Conservation (phyloP, 1,140 invertebrate species). For the Pseudomyrmex concolor region DNA sequence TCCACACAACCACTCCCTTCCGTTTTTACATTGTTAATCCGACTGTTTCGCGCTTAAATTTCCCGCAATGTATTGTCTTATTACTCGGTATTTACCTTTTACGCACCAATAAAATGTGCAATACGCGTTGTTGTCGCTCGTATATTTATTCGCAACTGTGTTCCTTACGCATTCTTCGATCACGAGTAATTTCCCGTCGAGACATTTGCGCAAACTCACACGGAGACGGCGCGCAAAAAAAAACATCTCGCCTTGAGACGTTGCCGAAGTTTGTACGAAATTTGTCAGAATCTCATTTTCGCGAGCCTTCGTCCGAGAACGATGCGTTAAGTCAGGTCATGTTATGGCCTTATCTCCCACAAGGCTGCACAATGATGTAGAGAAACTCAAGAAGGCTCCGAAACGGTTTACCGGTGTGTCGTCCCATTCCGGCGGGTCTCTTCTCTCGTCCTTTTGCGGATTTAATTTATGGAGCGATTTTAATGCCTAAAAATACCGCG, state of each 20-base stretch:
- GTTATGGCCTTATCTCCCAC: conserved; percentile 80
- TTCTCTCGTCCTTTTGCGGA: conserved; percentile 79
- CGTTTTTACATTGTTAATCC: too few relatives aligned
- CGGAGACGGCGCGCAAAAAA: background rate
- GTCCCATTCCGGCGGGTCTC: conserved; percentile 71
- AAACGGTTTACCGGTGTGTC: conserved; percentile 73
- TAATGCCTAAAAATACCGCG: conserved; percentile 82
- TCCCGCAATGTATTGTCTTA: too few relatives aligned
- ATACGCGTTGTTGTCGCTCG: conserved; percentile 16
- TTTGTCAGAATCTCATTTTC: conserved; percentile 40
- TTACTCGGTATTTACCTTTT: background rate
- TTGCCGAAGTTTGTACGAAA: conserved; percentile 48
- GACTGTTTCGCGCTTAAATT: too few relatives aligned
- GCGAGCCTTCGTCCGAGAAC: conserved; percentile 56
- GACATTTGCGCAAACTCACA: conserved; percentile 22
- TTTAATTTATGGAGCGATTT: conserved; percentile 83
- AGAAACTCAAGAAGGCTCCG: conserved; percentile 75
- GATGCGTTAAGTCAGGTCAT: conserved; percentile 82
- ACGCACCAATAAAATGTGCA: background rate
- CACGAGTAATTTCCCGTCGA: background rate
- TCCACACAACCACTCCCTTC: too few relatives aligned
- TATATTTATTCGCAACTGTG: background rate
- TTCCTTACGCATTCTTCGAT: background rate
- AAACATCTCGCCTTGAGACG: conserved; percentile 3
- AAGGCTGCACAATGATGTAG: conserved; percentile 67